phyloP scores from a whole-genome alignment of 2,888 invertebrate genomes.

The Drosophila macrothrix region DNA sequence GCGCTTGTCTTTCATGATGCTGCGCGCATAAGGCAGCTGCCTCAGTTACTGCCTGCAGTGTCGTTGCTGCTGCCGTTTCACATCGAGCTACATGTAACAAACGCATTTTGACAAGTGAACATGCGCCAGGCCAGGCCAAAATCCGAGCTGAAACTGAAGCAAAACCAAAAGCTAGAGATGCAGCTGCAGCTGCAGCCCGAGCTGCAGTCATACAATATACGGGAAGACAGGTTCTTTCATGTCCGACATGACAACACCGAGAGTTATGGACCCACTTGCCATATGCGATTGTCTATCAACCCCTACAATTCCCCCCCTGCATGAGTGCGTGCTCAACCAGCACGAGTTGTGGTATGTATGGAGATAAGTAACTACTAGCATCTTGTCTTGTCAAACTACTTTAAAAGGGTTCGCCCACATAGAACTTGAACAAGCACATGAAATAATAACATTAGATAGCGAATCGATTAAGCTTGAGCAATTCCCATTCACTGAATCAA shows the following conservation, averaged over 20 bases:
- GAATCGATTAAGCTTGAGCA: slow-evolving; percentile 17
- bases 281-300: slow-evolving; percentile 37
- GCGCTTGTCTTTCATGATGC: slow-evolving; percentile 74
- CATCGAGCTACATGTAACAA: slow-evolving; percentile 78
- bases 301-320: neutral
- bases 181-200: slow-evolving; percentile 4
- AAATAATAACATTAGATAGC: slow-evolving; percentile 1
- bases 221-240: slow-evolving; percentile 68
- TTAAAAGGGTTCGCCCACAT: slow-evolving; percentile 18
- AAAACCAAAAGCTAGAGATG: slow-evolving; percentile 10
- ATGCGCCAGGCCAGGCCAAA: slow-evolving; percentile 61
- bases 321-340: slow-evolving; percentile 4
- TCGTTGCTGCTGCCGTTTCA: slow-evolving; percentile 53
- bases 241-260: slow-evolving; percentile 74
- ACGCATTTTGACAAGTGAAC: slow-evolving; percentile 79
- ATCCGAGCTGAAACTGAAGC: slow-evolving; percentile 26
- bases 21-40: slow-evolving; percentile 72
- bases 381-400: slow-evolving; percentile 8
- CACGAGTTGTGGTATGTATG: slow-evolving; percentile 17
- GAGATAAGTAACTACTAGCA: slow-evolving; percentile 31
- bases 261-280: slow-evolving; percentile 75
- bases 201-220: slow-evolving; percentile 61
- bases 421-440: slow-evolving; percentile 8
- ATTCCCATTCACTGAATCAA: too few relatives aligned
- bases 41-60: slow-evolving; percentile 40